phyloP scores from a whole-genome alignment of 1,140 invertebrate genomes.

The Brachionus asplanchnoidis region DNA sequence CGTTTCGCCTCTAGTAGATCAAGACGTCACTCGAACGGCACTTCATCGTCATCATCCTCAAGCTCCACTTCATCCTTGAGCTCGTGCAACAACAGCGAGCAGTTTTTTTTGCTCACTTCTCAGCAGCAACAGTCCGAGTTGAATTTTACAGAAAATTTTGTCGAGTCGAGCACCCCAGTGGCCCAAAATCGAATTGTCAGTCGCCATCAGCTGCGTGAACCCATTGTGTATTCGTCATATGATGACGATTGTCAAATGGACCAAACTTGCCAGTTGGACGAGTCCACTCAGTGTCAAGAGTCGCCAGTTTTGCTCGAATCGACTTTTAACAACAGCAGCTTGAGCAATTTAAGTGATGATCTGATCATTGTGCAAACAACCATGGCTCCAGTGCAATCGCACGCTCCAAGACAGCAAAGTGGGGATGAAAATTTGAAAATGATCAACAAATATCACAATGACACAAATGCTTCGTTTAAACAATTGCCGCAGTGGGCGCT shows the following conservation, averaged over 20 bases:
- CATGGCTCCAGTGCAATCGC: neutral
- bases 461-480: neutral
- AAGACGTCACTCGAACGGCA: neutral
- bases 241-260: neutral
- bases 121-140: neutral
- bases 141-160: neutral
- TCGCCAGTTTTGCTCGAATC: conserved; percentile 21
- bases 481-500: conserved; percentile 1
- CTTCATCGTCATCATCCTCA: neutral
- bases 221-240: neutral
- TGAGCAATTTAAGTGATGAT: conserved; percentile 36
- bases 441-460: conserved; percentile 35
- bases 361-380: conserved; percentile 38
- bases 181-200: neutral
- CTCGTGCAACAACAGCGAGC: neutral
- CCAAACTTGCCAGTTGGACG: neutral
- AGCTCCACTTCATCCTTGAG: neutral
- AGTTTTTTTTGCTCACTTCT: neutral
- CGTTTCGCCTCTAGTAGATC: neutral
- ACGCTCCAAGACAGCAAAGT: neutral
- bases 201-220: neutral
- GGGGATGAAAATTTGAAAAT: neutral
- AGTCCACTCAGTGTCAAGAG: conserved; percentile 26
- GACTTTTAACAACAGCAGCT: conserved; percentile 24
- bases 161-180: conserved; percentile 14